Percentiles rank a stretch among this genome's conserved stretches.
These are phyloP conservation scores for Margaritifera margaritifera DNA, from an alignment of 2,888 invertebrate genomes.

Conservation along the genomic window DNA sequence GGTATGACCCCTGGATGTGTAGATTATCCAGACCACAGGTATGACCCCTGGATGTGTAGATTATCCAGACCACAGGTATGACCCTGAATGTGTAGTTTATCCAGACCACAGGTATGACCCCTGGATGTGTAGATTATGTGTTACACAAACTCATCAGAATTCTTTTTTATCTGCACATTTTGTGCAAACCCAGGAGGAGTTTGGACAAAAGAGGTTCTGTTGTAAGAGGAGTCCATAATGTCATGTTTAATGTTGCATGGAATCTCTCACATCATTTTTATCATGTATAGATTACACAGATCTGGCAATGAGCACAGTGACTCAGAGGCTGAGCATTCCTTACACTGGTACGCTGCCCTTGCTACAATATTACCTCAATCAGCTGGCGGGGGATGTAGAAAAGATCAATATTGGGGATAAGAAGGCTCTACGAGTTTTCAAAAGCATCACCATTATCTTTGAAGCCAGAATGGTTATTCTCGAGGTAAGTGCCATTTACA, in stretches of 20 bases:
- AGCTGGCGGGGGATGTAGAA: constrained; percentile 71
- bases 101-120: no score
- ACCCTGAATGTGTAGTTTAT: no score
- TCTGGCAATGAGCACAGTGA: constrained; percentile 92
- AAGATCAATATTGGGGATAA: constrained; percentile 43
- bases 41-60: no score
- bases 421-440: constrained; percentile 82
- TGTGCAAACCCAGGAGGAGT: no score
- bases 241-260: neutral
- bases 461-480: constrained; percentile 88
- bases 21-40: no score
- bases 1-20: no score
- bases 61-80: no score
- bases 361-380: constrained; percentile 73
- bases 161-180: no score
- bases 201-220: no score
- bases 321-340: constrained; percentile 92
- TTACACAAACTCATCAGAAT: no score
- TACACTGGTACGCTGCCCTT: constrained; percentile 83
- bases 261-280: no score
- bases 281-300: constrained; percentile 89
- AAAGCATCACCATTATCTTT: constrained; percentile 85
- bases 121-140: no score
- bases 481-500: constrained; percentile 77
- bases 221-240: neutral